Base-by-base conservation (phyloP, 2,797 vertebrate species). In the Parambassis ranga region DNA sequence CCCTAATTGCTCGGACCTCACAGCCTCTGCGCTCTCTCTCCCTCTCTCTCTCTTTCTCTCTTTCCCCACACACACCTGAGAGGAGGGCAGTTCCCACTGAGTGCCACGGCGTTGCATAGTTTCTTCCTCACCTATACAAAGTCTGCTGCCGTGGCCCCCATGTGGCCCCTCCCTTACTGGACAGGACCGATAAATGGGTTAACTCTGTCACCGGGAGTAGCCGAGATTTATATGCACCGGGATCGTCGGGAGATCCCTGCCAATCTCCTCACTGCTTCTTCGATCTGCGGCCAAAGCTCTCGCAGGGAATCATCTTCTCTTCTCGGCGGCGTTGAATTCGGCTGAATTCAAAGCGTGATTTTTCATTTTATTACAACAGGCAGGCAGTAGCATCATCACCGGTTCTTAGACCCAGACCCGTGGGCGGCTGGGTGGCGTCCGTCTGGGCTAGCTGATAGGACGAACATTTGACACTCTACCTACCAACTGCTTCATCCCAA, bases 401-500 rank as follows among this genome's bases (percentile, higher is more conserved):
- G 32, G 47, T 51, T 68, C 66, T 73, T 6, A 81, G 77, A 81
- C 66, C 70, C 83, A 88, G 86, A 90, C 85, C 85, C 78, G 89
- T 90, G 87, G 89, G 87, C 78, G 86, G 76, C 77, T 81, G 81
- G 82, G 86, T 79, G 83, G 78, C 81, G 78, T 86, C 79, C 69
- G 82, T 85, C 84, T 86, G 86, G 73, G 71, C 33, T 74, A 76
- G 60, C 78, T 79, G 62, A 79, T 37, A 77, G 83, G 65, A 83
- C 62, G 62, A 48, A 46, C 51, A 79, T 71, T 51, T 80, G 72
- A 42, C 52, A 52, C 58, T 58, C 23, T 32, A 44, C 61, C 63
- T 67, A 46, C 49, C 64, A 66, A 76, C 59, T 35, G 65, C 64
- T 71, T 58, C 71, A 65, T 65, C 71, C 66, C 43, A 70, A 50